These are phyloP conservation scores for Scalopus aquaticus DNA, from an alignment of 2,113 vertebrate genomes.

Conservation along the genomic window DNA sequence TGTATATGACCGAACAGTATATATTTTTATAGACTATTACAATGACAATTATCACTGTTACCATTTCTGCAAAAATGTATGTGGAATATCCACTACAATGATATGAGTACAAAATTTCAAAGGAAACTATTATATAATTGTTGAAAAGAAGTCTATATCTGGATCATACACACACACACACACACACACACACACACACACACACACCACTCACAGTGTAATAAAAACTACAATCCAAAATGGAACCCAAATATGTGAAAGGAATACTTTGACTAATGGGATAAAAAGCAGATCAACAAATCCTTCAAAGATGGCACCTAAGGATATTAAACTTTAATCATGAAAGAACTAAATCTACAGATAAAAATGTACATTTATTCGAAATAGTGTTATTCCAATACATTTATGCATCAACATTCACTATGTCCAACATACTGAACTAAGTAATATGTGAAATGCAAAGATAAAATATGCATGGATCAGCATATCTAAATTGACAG, in stretches of 20 bases:
- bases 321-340: neutral
- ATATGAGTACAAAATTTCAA: neutral
- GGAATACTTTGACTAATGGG: neutral
- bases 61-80: neutral
- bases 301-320: neutral
- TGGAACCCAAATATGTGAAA: neutral
- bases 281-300: neutral
- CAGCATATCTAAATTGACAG: neutral
- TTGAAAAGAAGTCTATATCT: neutral
- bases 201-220: neutral
- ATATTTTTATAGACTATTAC: neutral
- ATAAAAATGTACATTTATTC: neutral
- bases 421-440: neutral
- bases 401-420: neutral
- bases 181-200: neutral
- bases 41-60: neutral
- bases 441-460: neutral
- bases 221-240: neutral
- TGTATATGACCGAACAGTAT: neutral
- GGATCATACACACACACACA: neutral
- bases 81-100: neutral
- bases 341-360: neutral
- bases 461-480: neutral
- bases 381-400: neutral
- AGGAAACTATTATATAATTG: neutral